Evolutionary conservation across 2,888 invertebrate species (phyloP).

Genomic region (Invenusta paracnida): DNA sequence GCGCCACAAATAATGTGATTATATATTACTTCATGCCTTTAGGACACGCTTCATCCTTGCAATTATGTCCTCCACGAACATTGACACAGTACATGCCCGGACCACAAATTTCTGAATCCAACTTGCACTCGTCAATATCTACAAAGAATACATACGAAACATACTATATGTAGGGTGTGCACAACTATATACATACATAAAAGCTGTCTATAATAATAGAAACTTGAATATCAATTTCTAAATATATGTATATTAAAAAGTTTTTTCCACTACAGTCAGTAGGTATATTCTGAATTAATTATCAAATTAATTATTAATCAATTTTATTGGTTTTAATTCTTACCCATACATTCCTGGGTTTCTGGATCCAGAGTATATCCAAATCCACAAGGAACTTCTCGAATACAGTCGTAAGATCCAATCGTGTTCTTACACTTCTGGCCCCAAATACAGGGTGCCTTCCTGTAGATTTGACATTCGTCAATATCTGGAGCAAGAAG

Average conservation of each 20-base stretch:
- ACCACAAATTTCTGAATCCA: slow-evolving; percentile 35
- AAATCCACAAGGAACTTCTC: slow-evolving; percentile 36
- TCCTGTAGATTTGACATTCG: slow-evolving; percentile 28
- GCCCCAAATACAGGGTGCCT: background rate
- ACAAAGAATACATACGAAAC: too few species aligned
- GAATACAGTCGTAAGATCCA: slow-evolving; percentile 34
- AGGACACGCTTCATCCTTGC: slow-evolving; percentile 37
- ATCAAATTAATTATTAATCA: too few species aligned
- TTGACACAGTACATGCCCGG: slow-evolving; percentile 37
- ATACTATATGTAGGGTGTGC: too few species aligned
- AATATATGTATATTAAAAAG: too few species aligned
- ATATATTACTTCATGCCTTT: slow-evolving; percentile 30
- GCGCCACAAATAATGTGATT: too few species aligned
- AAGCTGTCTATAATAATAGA: too few species aligned
- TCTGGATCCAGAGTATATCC: slow-evolving; percentile 30
- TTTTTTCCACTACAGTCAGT: too few species aligned
- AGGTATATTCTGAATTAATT: too few species aligned
- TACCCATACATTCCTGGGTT: slow-evolving; percentile 36
- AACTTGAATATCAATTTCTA: too few species aligned
- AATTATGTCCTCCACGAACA: slow-evolving; percentile 38
- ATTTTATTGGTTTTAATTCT: too few species aligned
- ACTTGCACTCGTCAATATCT: slow-evolving; percentile 39
- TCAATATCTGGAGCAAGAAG: slow-evolving; percentile 38
- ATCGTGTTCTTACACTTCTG: slow-evolving; percentile 35
- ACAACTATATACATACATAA: too few species aligned